These are phyloP conservation scores for Strix aluco DNA, from an alignment of 2,113 vertebrate species.

Conservation along the genomic window DNA sequence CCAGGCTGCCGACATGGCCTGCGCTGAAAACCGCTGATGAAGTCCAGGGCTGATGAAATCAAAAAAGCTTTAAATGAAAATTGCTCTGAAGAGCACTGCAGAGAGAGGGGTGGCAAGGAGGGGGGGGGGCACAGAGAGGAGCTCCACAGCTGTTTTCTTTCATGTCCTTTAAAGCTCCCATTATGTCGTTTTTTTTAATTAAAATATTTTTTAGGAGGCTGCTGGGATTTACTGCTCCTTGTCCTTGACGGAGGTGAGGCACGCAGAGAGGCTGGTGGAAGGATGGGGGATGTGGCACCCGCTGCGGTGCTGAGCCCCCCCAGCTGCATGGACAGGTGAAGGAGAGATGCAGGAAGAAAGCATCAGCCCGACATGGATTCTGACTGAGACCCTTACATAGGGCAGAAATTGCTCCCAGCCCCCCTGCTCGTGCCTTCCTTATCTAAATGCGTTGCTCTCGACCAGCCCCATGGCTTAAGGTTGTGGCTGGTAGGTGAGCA, in stretches of 20 bases:
- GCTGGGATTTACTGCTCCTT: slow-evolving; percentile 45
- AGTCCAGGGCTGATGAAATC: neutral
- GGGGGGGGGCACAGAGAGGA: neutral
- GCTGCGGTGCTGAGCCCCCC: rapidly evolving
- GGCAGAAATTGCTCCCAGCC: neutral
- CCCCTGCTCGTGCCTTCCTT: rapidly evolving
- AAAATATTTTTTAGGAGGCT: slow-evolving; percentile 53
- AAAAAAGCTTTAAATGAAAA: neutral
- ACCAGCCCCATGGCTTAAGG: neutral
- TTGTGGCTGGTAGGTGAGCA: neutral
- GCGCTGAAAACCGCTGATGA: neutral
- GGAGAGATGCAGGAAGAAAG: neutral
- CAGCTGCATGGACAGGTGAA: neutral
- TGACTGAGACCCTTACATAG: neutral
- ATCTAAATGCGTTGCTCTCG: neutral
- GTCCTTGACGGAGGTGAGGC: slow-evolving; percentile 16
- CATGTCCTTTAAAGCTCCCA: slow-evolving; percentile 40
- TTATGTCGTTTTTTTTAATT: slow-evolving; percentile 45
- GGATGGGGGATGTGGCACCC: neutral
- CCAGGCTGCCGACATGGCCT: neutral
- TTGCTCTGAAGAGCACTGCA: neutral
- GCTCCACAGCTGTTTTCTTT: slow-evolving; percentile 50
- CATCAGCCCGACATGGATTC: too few species aligned
- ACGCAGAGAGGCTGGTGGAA: neutral
- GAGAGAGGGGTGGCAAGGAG: neutral